Base-by-base conservation (phyloP, 2,888 invertebrate genomes). In the Caenorhabditis zanzibari region DNA sequence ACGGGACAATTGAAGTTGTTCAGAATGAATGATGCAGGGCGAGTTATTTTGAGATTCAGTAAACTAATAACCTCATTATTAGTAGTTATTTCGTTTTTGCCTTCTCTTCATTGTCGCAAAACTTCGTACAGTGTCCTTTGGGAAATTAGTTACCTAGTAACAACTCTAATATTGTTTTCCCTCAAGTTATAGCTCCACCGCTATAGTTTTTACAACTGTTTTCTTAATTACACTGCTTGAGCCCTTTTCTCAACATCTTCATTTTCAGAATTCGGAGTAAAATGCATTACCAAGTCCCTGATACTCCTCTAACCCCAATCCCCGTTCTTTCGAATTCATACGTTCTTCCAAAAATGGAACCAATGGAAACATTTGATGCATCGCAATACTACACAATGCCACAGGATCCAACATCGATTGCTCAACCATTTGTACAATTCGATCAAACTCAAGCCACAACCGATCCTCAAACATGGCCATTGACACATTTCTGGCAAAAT, bases 1-100 rank as follows among this genome's bases (percentile, higher is more conserved):
- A 71, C 81, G n/a, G 83, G 75, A 32, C 83, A 83, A 35, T 54
- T 83, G 32, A 77, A 79, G 24, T 19, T 79, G n/a, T 82, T 61
- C 38, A n/a, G 79, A 32, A 56, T 74, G 63, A 77, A 68, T 26
- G 82, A 82, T 26, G 44, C 28, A 32, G 64, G 47, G 56, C 54
- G 26, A 54, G 68, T 66, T 58, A 35, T 14, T n/a, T 9, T 12
- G 16, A 61, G 12, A 24, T 22, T 41, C 10, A 19, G 32, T 38
- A 5, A 19, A 35, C 19, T 56, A 24, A 10, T n/a, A n/a, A n/a
- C n/a, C n/a, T 28, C 16, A 14, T 58, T 28, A 1, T 22, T n/a
- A 10, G 12, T 16, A 44, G 14, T 44, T n/a, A 44, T 44, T 14
- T 16, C 19, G 5, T 19, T 19, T 47, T n/a, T 19, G n/a, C 1